A percentile compares a stretch with the other conserved stretches of the same genome.
phyloP scores from a whole-genome alignment of 2,797 vertebrate genomes.

The Microchirus variegatus region DNA sequence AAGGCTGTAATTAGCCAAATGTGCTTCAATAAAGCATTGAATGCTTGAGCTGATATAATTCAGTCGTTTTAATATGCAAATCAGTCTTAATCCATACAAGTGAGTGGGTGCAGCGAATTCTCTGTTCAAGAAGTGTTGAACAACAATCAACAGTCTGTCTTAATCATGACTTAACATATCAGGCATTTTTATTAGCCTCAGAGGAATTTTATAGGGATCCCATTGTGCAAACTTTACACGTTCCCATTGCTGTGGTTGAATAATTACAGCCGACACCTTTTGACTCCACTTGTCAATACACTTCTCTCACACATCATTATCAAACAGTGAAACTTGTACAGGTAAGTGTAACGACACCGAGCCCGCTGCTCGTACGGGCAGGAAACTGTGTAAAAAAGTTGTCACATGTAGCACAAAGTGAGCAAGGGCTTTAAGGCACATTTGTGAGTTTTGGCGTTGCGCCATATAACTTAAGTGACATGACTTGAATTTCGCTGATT shows the following conservation, averaged over 20 bases:
- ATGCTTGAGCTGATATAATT: neutral
- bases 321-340: slow-evolving; percentile 33
- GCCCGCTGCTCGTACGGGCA: neutral
- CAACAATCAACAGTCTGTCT: slow-evolving; percentile 12
- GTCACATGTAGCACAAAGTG: too few relatives aligned
- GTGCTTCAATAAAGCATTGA: neutral
- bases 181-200: slow-evolving; percentile 34
- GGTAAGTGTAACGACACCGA: slow-evolving; percentile 10
- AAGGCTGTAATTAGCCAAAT: neutral
- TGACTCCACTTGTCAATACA: neutral
- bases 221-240: slow-evolving; percentile 39
- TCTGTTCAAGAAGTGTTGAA: neutral
- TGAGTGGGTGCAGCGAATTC: too few relatives aligned
- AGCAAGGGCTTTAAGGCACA: too few relatives aligned
- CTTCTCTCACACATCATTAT: slow-evolving; percentile 18
- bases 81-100: too few relatives aligned
- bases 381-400: neutral
- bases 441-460: too few relatives aligned
- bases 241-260: slow-evolving; percentile 19
- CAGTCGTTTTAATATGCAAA: too few relatives aligned
- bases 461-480: too few relatives aligned
- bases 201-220: slow-evolving; percentile 47
- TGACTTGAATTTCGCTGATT: too few relatives aligned
- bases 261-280: slow-evolving; percentile 44
- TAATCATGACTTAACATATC: slow-evolving; percentile 36